phyloP scores from a whole-genome alignment of 2,797 vertebrate genomes.

The Neostethus bicornis region DNA sequence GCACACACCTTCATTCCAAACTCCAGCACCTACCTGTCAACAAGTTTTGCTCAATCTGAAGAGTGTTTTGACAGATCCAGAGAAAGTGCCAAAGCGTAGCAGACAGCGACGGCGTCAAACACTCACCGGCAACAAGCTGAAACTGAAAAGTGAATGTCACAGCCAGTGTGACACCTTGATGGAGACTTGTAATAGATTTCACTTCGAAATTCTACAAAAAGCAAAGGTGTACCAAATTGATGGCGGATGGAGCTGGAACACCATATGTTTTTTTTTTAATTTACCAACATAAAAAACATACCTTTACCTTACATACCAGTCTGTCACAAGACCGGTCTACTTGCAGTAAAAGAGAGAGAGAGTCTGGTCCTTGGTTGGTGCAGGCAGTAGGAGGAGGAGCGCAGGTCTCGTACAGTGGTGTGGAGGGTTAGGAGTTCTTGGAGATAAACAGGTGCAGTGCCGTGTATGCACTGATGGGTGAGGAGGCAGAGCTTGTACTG shows the following conservation, averaged over 20 bases:
- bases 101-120: slow-evolving; percentile 50
- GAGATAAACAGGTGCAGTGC: too few relatives aligned
- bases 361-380: too few relatives aligned
- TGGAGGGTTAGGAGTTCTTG: too few relatives aligned
- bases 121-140: slow-evolving; percentile 43
- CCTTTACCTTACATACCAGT: too few relatives aligned
- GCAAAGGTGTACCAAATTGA: slow-evolving; percentile 7
- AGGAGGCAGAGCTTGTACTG: too few relatives aligned
- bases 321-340: too few relatives aligned
- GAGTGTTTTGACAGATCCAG: slow-evolving; percentile 61
- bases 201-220: slow-evolving; percentile 22
- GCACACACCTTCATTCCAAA: slow-evolving; percentile 9
- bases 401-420: too few relatives aligned
- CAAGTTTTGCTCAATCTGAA: slow-evolving; percentile 38
- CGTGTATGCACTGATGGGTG: too few relatives aligned
- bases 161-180: slow-evolving; percentile 26
- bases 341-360: too few relatives aligned
- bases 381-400: too few relatives aligned
- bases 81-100: slow-evolving; percentile 47
- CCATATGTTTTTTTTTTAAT: too few relatives aligned
- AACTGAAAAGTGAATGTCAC: slow-evolving; percentile 52
- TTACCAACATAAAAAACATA: too few relatives aligned
- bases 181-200: slow-evolving; percentile 31
- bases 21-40: slow-evolving; percentile 34
- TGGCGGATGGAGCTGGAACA: not conserved